Base-by-base conservation (phyloP, 2,888 invertebrate genomes). In the Gerosis bhagava region DNA sequence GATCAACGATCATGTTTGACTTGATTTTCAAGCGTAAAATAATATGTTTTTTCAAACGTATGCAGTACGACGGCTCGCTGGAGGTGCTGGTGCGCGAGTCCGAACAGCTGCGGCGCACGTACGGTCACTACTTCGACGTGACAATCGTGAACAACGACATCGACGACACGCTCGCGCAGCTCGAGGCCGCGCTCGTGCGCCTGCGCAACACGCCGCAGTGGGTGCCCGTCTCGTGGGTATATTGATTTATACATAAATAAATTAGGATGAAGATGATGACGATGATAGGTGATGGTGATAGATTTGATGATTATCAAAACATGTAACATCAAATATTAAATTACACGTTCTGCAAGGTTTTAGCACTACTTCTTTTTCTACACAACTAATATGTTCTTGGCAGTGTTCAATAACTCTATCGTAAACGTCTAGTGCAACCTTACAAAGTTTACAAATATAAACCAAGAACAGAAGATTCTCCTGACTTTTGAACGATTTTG, bases 131-230 rank as follows among this genome's bases (percentile, higher is more conserved):
- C 88, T 99, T 99, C 90, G 99, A 99, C 89, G 91, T 98, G 79
- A 97, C 95, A 62, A 98, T 99, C 71, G 96, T 99, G 56, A 99
- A 99, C 92, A 99, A 98, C 90, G 99, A 99, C 89, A 99, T 99
- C 56, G 98, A 99, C 81, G 98, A 98, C 81, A 99, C 99, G 25
- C 98, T 99, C 68, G 93, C 94, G 31, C 95, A 96, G 55, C 90
- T 99, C 62, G 98, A 98, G 79, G 93, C 94, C 55, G 96, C 98
- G 13, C 94, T 98, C 64, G 97, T 97, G 57, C 93, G 96, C 50
- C 95, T 98, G 52, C 96, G 96, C 78, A 94, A 94, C 68, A 95
- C 96, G 62, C 95, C 98, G 25, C 98, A 98, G 82, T 98, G 98
- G 98, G 97, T 98, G 57, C 98, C 98, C 3, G 98, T 98, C 5